A percentile compares a stretch with the other conserved stretches of the same genome.
Conservation (phyloP, 2,113 vertebrate genomes). For the Clupea harengus region DNA sequence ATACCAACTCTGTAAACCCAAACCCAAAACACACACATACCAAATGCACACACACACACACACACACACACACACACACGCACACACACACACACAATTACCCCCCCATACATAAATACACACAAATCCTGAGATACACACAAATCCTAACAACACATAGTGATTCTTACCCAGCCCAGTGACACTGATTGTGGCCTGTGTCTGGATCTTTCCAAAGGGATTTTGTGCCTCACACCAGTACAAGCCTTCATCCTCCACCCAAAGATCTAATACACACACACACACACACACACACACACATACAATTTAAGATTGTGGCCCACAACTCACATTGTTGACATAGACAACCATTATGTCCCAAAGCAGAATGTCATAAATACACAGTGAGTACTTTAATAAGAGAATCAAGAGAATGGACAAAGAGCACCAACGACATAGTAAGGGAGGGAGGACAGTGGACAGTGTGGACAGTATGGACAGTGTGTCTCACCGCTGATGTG, state of each 20-base stretch:
- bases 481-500: constrained; percentile 77
- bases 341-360: no score
- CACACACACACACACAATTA: background rate
- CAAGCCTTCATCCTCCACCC: constrained; percentile 85
- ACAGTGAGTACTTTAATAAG: background rate
- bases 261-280: constrained; percentile 73
- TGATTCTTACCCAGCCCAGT: constrained; percentile 85
- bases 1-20: background rate
- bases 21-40: constrained; percentile 10
- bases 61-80: constrained; percentile 21
- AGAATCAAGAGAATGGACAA: background rate
- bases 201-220: constrained; percentile 87
- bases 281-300: no score
- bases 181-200: constrained; percentile 77
- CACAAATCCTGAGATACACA: no score
- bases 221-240: constrained; percentile 94
- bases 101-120: constrained; percentile 8
- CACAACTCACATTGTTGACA: no score
- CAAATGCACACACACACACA: constrained; percentile 17
- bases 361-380: background rate
- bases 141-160: background rate
- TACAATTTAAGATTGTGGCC: no score
- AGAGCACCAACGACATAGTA: background rate
- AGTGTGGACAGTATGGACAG: no score
- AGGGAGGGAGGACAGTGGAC: background rate